Percentiles rank a stretch among this genome's conserved stretches.
Evolutionary conservation across 2,797 vertebrate species (phyloP).

Genomic region (Paramormyrops hopkinsi): DNA sequence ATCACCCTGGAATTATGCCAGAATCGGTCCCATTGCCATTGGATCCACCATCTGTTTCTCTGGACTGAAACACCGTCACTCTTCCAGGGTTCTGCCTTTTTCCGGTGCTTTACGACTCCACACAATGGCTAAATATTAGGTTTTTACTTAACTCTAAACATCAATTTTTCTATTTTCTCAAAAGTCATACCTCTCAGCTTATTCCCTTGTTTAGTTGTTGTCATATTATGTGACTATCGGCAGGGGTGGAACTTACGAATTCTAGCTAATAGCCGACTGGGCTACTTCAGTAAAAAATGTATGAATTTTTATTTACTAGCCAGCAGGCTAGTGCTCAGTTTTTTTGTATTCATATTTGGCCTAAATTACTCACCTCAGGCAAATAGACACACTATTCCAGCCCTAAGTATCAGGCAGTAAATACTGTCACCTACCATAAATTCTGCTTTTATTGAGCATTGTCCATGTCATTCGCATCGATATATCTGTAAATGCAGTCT

Average conservation of each 20-base stretch:
- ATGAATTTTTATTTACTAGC: neutral
- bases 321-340: neutral
- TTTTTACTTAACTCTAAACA: neutral
- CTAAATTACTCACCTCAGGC: neutral
- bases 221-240: neutral
- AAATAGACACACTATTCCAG: neutral
- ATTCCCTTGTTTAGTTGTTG: neutral
- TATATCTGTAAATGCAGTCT: neutral
- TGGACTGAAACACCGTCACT: too few relatives aligned
- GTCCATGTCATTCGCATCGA: neutral
- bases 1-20: neutral
- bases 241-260: neutral
- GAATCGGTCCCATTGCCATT: neutral
- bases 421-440: neutral
- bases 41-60: neutral
- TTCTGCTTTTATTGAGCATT: neutral
- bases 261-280: neutral
- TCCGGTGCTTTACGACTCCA: neutral
- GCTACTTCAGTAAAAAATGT: neutral
- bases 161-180: neutral
- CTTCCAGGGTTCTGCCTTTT: too few relatives aligned
- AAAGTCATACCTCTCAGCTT: neutral
- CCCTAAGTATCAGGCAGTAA: neutral
- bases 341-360: neutral
- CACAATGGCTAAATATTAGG: neutral